Evolutionary conservation across 2,797 vertebrate species (phyloP).

Genomic region (Pagetopsis macropterus): DNA sequence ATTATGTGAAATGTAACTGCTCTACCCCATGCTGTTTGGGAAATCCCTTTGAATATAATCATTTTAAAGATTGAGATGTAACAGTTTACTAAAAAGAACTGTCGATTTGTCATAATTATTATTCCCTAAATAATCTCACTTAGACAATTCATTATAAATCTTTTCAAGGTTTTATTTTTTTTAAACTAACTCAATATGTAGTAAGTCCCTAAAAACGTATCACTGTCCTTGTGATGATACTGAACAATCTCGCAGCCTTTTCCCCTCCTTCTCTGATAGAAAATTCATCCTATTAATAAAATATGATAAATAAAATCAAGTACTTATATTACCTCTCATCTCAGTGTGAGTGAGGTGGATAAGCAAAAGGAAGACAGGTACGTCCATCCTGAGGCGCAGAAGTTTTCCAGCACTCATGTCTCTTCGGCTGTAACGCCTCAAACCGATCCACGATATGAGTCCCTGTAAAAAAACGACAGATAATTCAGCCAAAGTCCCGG

Average conservation of each 20-base stretch:
- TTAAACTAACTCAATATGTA: neutral
- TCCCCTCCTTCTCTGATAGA: neutral
- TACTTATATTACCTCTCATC: constrained; percentile 54
- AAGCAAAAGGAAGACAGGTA: constrained; percentile 55
- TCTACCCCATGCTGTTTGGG: neutral
- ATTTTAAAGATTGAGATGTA: neutral
- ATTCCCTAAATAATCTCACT: neutral
- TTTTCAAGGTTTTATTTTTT: neutral
- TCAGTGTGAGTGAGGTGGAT: constrained; percentile 50
- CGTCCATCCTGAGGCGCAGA: constrained; percentile 46
- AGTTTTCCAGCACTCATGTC: constrained; percentile 33
- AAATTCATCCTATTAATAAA: neutral
- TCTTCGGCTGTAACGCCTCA: neutral
- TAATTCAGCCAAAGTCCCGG: constrained; percentile 11
- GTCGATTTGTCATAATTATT: neutral
- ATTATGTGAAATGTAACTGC: neutral
- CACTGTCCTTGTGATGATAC: neutral
- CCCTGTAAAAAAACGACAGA: neutral
- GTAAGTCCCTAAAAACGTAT: neutral
- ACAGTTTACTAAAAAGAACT: neutral
- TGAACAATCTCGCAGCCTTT: neutral
- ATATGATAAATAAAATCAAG: neutral
- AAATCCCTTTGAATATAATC: neutral
- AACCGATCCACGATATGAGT: neutral
- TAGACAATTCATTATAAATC: neutral